Percentiles rank a stretch among this genome's conserved stretches.
These are phyloP conservation scores for Pseudonaja textilis DNA, from an alignment of 2,113 vertebrate genomes.

Conservation along the genomic window DNA sequence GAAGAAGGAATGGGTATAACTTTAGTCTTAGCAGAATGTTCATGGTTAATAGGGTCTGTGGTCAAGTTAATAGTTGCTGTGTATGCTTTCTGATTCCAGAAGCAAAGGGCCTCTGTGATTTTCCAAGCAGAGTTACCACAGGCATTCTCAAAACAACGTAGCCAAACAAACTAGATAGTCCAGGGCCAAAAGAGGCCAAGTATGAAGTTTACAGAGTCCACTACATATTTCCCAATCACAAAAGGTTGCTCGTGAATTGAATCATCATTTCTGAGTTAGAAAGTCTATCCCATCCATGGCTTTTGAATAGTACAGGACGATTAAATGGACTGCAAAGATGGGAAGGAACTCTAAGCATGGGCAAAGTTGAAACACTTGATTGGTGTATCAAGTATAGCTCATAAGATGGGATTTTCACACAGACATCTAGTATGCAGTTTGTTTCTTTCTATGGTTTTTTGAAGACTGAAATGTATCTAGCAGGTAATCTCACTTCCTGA, in stretches of 20 bases:
- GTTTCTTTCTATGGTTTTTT: neutral
- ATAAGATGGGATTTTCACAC: neutral
- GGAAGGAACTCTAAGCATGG: neutral
- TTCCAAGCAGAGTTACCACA: conserved; percentile 26
- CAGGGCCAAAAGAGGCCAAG: neutral
- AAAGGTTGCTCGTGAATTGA: neutral
- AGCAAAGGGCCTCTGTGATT: conserved; percentile 5
- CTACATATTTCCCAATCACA: neutral
- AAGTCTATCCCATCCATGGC: neutral
- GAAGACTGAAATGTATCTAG: neutral
- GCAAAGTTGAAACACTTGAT: neutral
- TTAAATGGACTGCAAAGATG: neutral
- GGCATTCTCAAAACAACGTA: neutral
- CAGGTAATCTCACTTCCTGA: neutral
- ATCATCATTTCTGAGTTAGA: neutral
- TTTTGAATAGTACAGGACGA: neutral
- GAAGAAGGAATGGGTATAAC: neutral
- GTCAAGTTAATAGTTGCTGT: conserved; percentile 7
- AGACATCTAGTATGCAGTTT: neutral
- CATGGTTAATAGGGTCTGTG: neutral
- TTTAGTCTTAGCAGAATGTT: neutral
- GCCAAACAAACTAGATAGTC: conserved; percentile 3
- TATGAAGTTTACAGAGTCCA: conserved; percentile 5
- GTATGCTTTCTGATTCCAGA: neutral
- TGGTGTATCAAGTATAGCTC: neutral